These are phyloP conservation scores for Mimachlamys varia DNA, from an alignment of 2,888 invertebrate species.

Conservation along the genomic window DNA sequence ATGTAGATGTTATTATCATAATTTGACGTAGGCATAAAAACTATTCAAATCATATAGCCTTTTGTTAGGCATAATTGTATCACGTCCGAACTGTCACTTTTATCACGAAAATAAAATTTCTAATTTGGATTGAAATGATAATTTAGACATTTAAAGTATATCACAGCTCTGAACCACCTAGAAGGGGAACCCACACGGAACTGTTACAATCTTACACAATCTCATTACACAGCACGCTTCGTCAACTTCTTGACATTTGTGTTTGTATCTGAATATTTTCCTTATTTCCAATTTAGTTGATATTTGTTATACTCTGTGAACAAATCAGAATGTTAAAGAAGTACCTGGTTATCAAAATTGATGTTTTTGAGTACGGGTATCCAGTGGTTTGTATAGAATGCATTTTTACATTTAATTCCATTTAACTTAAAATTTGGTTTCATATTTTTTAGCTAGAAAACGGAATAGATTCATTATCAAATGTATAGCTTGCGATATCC, in stretches of 20 bases:
- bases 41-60: background rate
- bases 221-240: background rate
- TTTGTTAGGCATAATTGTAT: background rate
- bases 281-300: background rate
- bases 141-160: constrained; percentile 6
- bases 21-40: background rate
- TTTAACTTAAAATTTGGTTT: too few relatives aligned
- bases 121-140: background rate
- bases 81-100: background rate
- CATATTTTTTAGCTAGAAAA: too few relatives aligned
- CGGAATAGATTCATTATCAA: too few relatives aligned
- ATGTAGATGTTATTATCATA: too few relatives aligned
- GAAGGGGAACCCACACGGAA: background rate
- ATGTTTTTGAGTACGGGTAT: too few relatives aligned
- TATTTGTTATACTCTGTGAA: background rate
- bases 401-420: too few relatives aligned
- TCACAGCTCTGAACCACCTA: background rate
- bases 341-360: too few relatives aligned
- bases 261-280: background rate
- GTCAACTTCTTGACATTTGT: constrained; percentile 23
- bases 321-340: background rate
- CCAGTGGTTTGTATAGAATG: too few relatives aligned
- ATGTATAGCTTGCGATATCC: too few relatives aligned
- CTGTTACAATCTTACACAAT: background rate
- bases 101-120: background rate